phyloP scores from a whole-genome alignment of 2,113 vertebrate species.

The Helogale parvula region DNA sequence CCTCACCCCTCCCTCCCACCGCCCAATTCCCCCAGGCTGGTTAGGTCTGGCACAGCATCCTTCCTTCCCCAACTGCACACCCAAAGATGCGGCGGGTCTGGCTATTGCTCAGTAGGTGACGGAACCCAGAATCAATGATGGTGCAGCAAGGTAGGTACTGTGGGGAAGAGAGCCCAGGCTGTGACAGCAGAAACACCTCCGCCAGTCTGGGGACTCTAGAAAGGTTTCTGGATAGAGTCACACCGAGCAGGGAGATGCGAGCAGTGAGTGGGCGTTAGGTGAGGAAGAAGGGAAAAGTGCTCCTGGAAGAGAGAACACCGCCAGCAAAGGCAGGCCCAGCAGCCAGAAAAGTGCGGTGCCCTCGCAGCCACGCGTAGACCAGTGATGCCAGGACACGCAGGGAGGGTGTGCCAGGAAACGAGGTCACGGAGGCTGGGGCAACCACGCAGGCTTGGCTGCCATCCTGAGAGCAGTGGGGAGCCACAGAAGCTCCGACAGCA shows the following conservation, averaged over 20 bases:
- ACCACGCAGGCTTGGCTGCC: rapidly evolving
- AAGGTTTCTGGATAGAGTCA: not conserved
- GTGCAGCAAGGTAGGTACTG: too few relatives aligned
- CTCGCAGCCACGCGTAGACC: not conserved
- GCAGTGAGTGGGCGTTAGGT: too few relatives aligned
- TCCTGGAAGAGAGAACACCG: not conserved
- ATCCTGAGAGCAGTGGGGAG: not conserved
- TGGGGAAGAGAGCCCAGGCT: not conserved
- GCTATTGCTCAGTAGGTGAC: not conserved
- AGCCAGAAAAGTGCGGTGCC: not conserved
- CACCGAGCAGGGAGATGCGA: not conserved
- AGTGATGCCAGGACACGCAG: not conserved
- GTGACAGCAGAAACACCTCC: not conserved
- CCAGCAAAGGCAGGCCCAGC: not conserved
- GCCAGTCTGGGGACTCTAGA: not conserved
- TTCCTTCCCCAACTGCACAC: not conserved
- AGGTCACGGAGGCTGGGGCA: not conserved
- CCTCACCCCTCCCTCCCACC: not conserved
- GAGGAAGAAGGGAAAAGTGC: not conserved
- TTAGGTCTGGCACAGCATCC: not conserved
- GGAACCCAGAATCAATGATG: not conserved
- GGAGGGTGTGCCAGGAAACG: not conserved
- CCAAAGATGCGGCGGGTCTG: not conserved
- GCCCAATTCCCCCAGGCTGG: not conserved
- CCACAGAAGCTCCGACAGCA: not conserved